These are phyloP conservation scores for Microcebus ravelobensis DNA, from an alignment of 2,113 vertebrate species.

Conservation along the genomic window DNA sequence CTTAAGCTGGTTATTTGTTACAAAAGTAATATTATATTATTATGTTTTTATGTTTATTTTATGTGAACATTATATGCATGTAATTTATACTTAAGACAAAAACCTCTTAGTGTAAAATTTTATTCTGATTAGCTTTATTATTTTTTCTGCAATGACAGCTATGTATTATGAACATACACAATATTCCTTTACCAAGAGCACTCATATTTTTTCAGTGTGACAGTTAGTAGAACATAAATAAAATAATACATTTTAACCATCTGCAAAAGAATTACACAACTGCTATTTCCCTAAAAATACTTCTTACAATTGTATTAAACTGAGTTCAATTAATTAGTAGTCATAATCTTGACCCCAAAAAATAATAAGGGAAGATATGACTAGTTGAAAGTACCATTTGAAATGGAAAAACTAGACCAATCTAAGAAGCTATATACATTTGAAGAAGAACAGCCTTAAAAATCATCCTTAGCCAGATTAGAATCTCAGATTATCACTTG, in stretches of 20 bases:
- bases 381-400: background rate
- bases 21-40: background rate
- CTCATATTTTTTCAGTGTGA: background rate
- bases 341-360: background rate
- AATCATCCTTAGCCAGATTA: background rate
- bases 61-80: background rate
- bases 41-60: background rate
- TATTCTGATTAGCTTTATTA: background rate
- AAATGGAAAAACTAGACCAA: background rate
- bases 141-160: background rate
- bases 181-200: background rate
- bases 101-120: background rate
- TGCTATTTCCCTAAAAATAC: background rate
- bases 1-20: background rate
- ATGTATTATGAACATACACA: background rate
- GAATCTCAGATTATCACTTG: background rate
- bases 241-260: background rate
- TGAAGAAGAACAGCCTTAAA: background rate
- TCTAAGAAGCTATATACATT: background rate
- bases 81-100: slow-evolving; percentile 11
- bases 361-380: background rate
- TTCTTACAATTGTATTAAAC: background rate
- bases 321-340: background rate
- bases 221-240: background rate
- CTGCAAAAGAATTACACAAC: background rate